phyloP scores from a whole-genome alignment of 1,140 invertebrate species.

The Artemia franciscana region DNA sequence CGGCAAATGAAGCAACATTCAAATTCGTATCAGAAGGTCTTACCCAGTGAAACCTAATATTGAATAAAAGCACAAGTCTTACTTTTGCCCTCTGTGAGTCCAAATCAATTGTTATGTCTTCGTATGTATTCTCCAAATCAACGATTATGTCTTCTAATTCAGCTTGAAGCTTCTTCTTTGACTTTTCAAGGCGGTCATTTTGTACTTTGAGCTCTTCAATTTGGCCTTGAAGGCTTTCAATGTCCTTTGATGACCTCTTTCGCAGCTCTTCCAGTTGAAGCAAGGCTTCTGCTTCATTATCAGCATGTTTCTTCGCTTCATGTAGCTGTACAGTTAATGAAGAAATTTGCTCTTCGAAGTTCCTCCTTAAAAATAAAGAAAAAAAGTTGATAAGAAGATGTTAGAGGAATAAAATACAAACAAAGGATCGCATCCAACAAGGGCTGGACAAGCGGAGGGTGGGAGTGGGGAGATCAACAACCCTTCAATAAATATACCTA shows the following conservation, averaged over 20 bases:
- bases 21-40: too few species aligned
- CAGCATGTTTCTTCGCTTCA: conserved; percentile 76
- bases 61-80: too few species aligned
- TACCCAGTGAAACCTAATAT: too few species aligned
- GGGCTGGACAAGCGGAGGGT: too few species aligned
- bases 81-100: conserved; percentile 66
- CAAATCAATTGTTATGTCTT: conserved; percentile 62
- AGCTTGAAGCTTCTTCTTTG: conserved; percentile 86
- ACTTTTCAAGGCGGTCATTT: conserved; percentile 85
- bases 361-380: conserved; percentile 24
- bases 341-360: conserved; percentile 50
- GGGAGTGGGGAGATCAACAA: too few species aligned
- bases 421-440: too few species aligned
- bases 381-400: too few species aligned
- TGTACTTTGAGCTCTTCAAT: conserved; percentile 69
- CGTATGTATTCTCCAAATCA: too few species aligned
- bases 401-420: too few species aligned
- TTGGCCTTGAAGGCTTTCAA: conserved; percentile 59
- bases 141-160: conserved; percentile 85
- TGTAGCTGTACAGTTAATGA: conserved; percentile 43
- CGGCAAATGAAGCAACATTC: too few species aligned
- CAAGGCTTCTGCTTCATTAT: conserved; percentile 66
- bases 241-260: conserved; percentile 69
- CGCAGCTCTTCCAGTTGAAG: conserved; percentile 63
- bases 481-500: too few species aligned